Percentiles rank a stretch among this genome's conserved stretches.
Evolutionary conservation across 2,113 vertebrate genomes (phyloP).

Genomic region (Psittacus erithacus): DNA sequence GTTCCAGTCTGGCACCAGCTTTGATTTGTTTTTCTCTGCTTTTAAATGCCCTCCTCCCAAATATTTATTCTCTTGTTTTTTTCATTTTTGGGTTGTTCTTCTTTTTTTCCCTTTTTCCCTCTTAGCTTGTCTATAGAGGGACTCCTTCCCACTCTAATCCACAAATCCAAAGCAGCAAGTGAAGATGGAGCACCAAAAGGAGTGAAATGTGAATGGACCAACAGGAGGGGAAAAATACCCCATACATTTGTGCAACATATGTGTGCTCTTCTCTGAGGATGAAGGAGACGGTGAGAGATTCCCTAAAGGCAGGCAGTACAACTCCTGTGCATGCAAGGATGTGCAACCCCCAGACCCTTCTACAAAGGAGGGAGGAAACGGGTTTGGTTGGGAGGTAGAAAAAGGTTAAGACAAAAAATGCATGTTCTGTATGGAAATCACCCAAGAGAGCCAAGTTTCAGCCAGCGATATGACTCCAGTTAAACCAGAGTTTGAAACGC

Average conservation of each 20-base stretch:
- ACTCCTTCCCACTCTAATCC: not conserved
- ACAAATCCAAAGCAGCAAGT: rapidly evolving
- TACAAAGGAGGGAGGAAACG: not conserved
- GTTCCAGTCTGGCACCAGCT: slow-evolving; percentile 10
- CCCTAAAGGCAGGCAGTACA: not conserved
- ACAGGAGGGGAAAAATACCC: rapidly evolving
- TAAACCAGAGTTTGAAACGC: not conserved
- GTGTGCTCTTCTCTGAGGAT: not conserved
- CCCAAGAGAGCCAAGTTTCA: not conserved
- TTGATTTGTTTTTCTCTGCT: slow-evolving; percentile 26
- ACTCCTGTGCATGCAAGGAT: not conserved
- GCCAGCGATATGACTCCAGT: not conserved
- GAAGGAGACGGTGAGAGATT: not conserved
- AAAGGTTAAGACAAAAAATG: not conserved
- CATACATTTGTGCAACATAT: not conserved
- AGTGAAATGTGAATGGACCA: not conserved
- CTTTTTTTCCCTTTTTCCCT: not conserved
- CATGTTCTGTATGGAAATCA: not conserved
- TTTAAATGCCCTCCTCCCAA: not conserved
- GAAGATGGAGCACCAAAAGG: not conserved
- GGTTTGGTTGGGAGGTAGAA: not conserved
- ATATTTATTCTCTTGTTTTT: not conserved
- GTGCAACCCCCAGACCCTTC: not conserved
- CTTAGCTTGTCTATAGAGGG: not conserved
- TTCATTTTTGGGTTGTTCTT: not conserved